Evolutionary conservation across 37 sponge, comb jelly and placozoan genomes (phyloP).

Genomic region (Spongilla lacustris): DNA sequence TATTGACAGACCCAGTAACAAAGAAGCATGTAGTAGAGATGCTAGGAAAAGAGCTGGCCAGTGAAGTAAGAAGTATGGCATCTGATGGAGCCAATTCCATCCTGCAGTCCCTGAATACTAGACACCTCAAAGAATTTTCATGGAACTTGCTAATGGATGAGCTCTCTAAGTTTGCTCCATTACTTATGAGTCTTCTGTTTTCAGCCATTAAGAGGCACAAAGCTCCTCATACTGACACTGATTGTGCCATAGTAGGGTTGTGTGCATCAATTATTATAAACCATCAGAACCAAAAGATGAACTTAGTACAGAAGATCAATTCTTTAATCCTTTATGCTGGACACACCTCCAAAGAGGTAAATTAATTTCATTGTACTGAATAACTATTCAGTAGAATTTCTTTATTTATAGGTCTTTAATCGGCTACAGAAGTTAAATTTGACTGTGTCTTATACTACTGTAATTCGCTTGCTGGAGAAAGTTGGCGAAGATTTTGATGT

Average conservation of each 20-base stretch:
- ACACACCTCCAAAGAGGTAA: slow-evolving; percentile 19
- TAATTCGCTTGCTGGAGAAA: not conserved
- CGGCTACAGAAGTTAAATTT: not conserved
- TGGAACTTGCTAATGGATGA: too few relatives aligned
- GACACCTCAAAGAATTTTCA: too few relatives aligned
- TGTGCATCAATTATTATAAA: slow-evolving; percentile 13
- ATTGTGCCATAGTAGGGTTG: slow-evolving; percentile 3
- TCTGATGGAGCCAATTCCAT: too few relatives aligned
- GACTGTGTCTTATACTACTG: not conserved
- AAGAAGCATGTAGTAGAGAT: too few relatives aligned
- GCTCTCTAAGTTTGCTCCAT: slow-evolving; percentile 3
- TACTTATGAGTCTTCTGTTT: not conserved
- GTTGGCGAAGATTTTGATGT: not conserved
- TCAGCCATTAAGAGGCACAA: slow-evolving; percentile 29
- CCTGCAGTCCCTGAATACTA: too few relatives aligned
- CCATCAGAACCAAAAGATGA: slow-evolving; percentile 6
- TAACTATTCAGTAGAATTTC: too few relatives aligned
- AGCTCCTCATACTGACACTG: not conserved
- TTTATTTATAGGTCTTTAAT: slow-evolving; percentile 5
- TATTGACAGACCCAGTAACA: too few relatives aligned
- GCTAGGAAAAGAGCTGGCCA: too few relatives aligned
- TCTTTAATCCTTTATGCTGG: slow-evolving; percentile 28
- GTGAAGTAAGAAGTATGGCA: too few relatives aligned
- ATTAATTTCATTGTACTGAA: not conserved
- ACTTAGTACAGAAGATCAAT: slow-evolving; percentile 15